A percentile compares a stretch with the other conserved stretches of the same genome.
These are phyloP conservation scores for Spialia ferax DNA, from an alignment of 2,888 invertebrate genomes.

Conservation along the genomic window DNA sequence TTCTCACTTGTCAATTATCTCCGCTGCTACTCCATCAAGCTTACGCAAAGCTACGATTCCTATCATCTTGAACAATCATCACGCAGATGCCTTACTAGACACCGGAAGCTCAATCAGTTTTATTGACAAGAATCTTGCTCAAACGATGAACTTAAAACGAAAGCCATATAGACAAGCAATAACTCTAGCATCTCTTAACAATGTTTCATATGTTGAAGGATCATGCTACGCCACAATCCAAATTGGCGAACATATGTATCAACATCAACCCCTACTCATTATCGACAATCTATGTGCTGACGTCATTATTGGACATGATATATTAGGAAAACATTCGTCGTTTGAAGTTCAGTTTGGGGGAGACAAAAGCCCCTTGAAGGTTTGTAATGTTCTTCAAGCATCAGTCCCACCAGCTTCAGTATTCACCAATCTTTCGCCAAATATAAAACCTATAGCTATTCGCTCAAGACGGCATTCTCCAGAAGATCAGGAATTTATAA, in stretches of 20 bases:
- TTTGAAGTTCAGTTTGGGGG: background rate
- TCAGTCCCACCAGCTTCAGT: constrained; percentile 2
- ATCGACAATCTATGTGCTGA: background rate
- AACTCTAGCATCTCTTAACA: constrained; percentile 9
- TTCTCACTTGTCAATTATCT: background rate
- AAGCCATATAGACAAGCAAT: constrained; percentile 8
- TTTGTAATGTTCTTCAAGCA: background rate
- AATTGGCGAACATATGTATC: background rate
- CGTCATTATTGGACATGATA: background rate
- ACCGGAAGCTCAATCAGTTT: constrained; percentile 7
- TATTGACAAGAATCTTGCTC: constrained; percentile 6
- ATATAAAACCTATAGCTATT: constrained; percentile 7
- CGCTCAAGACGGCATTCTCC: constrained; percentile 5
- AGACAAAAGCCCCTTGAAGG: background rate
- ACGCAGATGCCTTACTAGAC: background rate
- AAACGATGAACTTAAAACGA: constrained; percentile 9
- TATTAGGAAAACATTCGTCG: background rate
- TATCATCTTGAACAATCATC: background rate
- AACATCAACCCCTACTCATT: constrained; percentile 1
- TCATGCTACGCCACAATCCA: background rate
- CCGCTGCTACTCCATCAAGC: constrained; percentile 12
- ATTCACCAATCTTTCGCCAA: constrained; percentile 2
- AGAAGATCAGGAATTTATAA: constrained; percentile 7
- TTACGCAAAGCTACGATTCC: constrained; percentile 3
- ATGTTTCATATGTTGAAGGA: constrained; percentile 7